A percentile compares a stretch with the other conserved stretches of the same genome.
Evolutionary conservation across 2,888 invertebrate species (phyloP).

Genomic region (Cantharis rufa): DNA sequence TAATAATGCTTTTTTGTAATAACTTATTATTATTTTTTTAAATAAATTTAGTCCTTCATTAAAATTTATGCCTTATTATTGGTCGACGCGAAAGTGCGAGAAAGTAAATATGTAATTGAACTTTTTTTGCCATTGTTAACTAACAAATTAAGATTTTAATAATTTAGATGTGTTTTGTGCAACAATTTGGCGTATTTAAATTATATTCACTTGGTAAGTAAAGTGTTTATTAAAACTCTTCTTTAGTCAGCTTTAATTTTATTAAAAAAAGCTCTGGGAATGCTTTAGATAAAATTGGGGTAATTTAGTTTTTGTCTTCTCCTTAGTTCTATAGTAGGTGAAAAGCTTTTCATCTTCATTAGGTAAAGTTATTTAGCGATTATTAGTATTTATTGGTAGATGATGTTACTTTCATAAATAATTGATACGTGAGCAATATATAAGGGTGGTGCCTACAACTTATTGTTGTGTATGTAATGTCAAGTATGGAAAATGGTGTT

Average conservation of each 20-base stretch:
- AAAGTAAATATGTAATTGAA: not conserved
- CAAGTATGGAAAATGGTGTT: not conserved
- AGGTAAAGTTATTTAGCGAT: not conserved
- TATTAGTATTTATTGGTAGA: not conserved
- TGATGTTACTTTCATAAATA: too few species aligned
- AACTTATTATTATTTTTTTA: conserved; percentile 13
- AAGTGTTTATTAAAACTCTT: not conserved
- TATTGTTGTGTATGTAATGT: not conserved
- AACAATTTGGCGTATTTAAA: not conserved
- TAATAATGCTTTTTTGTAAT: conserved; percentile 16
- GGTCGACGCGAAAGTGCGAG: not conserved
- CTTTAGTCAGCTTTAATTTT: not conserved
- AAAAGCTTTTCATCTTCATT: not conserved
- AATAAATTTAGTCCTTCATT: not conserved
- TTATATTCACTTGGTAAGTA: not conserved
- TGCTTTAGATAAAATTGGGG: not conserved
- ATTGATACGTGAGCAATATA: too few species aligned
- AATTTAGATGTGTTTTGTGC: not conserved
- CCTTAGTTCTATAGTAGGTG: not conserved
- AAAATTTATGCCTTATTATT: not conserved
- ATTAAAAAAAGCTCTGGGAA: not conserved
- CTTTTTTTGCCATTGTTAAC: not conserved
- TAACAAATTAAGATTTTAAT: not conserved
- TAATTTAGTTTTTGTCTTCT: not conserved
- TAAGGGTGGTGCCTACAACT: not conserved